Evolutionary conservation across 2,888 invertebrate species (phyloP), one percentile per base, ranked within the genome.

Genomic region (Dolomedes plantarius): DNA sequence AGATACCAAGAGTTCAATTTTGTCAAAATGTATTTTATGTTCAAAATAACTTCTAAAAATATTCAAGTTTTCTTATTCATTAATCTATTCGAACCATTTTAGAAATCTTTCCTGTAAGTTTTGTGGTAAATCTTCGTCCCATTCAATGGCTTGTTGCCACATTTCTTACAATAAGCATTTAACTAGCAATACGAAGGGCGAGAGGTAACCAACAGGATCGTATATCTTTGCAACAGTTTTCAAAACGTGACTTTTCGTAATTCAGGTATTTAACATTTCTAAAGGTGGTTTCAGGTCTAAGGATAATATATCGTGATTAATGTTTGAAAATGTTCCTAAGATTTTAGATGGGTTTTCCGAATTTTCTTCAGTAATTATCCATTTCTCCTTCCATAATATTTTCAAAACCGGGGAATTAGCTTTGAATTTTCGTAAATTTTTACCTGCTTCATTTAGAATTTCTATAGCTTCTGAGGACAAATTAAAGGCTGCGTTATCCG

Each of bases 371-470:
- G 46, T 2, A 46, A 16, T 16, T 16, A 46, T 46, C 46, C 2
- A 2, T 46, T 6, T 46, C 2, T 46, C 16, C 2, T 16, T 16
- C 46, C 46, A 16, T 46, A 11, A 2, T 16, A 11, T 16, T 6
- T 46, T 16, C 7, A 46, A 16, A 16, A 16, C 16, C 6, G 9
- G 2, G 2, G 73, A 73, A 36, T 73, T 73, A 1, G 73, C 23
- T 46, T 62, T 36, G 9, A 32, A 73, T 36, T 73, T 56, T 62
- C 32, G 56, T 19, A 36, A 27, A 27, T 73, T 32, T 73, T 73
- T 62, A 11, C 73, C 23, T 23, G 73, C 73, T 0, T 32, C 32
- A 16, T 7, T 19, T 13, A 73, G 29, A 9, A 73, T 73, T 7
- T 62, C 32, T 3, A 13, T 27, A 11, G 73, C 62, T 11, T 50